A percentile compares a stretch with the other conserved stretches of the same genome.
phyloP scores from a whole-genome alignment of 2,888 invertebrate genomes.

The Callimorpha dominula region DNA sequence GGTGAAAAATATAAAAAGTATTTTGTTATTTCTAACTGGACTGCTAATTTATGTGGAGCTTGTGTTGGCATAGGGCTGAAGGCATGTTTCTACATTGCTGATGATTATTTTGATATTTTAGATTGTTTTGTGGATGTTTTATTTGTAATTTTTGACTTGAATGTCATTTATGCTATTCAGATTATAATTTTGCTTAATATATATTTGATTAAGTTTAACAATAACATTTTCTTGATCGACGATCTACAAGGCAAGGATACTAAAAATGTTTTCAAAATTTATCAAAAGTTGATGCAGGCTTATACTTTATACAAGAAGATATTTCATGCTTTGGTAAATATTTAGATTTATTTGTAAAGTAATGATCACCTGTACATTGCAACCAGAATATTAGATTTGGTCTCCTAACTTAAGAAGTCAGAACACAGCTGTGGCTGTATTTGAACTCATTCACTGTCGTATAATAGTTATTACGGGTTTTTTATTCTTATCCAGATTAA shows the following conservation, averaged over 20 bases:
- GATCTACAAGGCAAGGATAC: background rate
- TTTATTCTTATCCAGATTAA: too few relatives aligned
- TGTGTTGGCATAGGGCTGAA: too few relatives aligned
- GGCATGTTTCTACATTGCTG: background rate
- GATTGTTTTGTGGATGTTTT: background rate
- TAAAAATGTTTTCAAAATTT: background rate
- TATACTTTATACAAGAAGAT: conserved; percentile 7
- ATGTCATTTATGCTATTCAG: background rate
- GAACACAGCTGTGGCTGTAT: too few relatives aligned
- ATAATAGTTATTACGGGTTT: too few relatives aligned
- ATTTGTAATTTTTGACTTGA: background rate
- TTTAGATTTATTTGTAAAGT: too few relatives aligned
- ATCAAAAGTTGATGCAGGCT: conserved; percentile 6
- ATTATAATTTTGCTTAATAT: background rate
- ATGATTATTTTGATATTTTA: background rate
- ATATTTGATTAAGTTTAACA: background rate
- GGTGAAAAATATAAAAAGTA: too few relatives aligned
- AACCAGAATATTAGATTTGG: too few relatives aligned
- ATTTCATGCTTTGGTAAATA: conserved; percentile 11
- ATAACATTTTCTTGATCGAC: background rate
- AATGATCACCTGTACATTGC: too few relatives aligned
- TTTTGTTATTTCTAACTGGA: too few relatives aligned
- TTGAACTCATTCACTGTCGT: too few relatives aligned
- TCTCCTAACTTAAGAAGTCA: too few relatives aligned
- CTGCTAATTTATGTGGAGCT: too few relatives aligned